Evolutionary conservation across 2,113 vertebrate species (phyloP), one percentile per base, ranked within the genome.

Genomic region (Melanocharis versteri): DNA sequence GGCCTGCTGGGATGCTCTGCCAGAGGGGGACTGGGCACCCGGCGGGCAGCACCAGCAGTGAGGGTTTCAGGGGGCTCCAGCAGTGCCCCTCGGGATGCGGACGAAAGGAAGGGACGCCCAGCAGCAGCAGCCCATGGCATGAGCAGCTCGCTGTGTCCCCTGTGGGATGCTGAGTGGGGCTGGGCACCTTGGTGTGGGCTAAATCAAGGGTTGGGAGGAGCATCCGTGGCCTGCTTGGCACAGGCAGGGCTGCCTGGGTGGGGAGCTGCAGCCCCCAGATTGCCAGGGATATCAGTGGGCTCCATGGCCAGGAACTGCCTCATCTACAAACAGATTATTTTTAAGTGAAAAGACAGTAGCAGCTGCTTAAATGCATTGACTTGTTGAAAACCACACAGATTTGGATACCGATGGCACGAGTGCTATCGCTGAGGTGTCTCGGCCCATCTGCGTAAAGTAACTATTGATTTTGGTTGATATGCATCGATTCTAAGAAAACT

Each of bases 391-490:
- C 37, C 47, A 7, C 89, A 68, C 56, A 94, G 98, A 96, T 97
- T 95, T 95, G 98, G 97, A 97, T 94, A 93, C 81, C 57, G 72
- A 73, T 58, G 94, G 93, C 76, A 64, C 13, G 87, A 96, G 95
- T 6, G 75, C 94, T 77, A 77, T 96, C 93, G 4, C 97, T 95
- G 78, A 62, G 97, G 97, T 96, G 96, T 94, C 97, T 98, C 83
- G 27, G 96, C 97, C 97, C 98, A 84, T 97, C 97, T 89, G 93
- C 89, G 84, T 72, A 61, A 89, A 97, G 98, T 72, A 95, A 69
- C 95, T 97, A 98, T 98, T 94, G 98, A 98, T 98, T 97, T 87
- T 95, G 96, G 96, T 95, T 98, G 98, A 98, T 98, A 97, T 94
- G 97, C 98, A 98, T 98, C 84, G 97, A 98, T 98, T 97, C 96